These are phyloP conservation scores for Emydura subglobosa DNA, from an alignment of 2,113 vertebrate species.

Conservation along the genomic window DNA sequence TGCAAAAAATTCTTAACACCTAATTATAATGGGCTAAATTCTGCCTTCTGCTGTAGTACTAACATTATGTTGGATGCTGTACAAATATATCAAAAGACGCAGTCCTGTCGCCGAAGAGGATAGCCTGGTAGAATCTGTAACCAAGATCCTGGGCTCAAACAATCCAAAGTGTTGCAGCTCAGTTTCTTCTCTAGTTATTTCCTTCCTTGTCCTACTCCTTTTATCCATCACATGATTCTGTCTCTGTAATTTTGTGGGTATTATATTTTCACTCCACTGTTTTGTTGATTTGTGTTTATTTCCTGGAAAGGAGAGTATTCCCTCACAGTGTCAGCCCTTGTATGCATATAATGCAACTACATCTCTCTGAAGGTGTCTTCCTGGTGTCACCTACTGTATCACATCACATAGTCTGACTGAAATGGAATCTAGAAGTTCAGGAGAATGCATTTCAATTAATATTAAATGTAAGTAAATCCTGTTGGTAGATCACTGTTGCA, in stretches of 20 bases:
- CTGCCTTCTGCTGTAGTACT: not conserved
- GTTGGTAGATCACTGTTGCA: not conserved
- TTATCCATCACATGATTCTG: not conserved
- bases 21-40: not conserved
- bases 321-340: not conserved
- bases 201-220: not conserved
- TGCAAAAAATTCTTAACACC: not conserved
- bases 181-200: not conserved
- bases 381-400: not conserved
- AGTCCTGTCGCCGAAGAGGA: not conserved
- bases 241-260: not conserved
- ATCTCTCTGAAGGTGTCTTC: not conserved
- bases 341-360: not conserved
- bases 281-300: not conserved
- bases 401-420: not conserved
- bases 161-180: not conserved
- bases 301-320: not conserved
- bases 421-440: not conserved
- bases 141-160: not conserved
- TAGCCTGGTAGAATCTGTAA: not conserved
- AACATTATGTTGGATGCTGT: not conserved
- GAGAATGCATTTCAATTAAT: constrained; percentile 15
- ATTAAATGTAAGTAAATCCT: constrained; percentile 7
- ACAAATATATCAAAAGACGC: not conserved
- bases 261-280: not conserved